These are phyloP conservation scores for Cynopterus sphinx DNA, from an alignment of 2,797 vertebrate genomes.

Conservation along the genomic window DNA sequence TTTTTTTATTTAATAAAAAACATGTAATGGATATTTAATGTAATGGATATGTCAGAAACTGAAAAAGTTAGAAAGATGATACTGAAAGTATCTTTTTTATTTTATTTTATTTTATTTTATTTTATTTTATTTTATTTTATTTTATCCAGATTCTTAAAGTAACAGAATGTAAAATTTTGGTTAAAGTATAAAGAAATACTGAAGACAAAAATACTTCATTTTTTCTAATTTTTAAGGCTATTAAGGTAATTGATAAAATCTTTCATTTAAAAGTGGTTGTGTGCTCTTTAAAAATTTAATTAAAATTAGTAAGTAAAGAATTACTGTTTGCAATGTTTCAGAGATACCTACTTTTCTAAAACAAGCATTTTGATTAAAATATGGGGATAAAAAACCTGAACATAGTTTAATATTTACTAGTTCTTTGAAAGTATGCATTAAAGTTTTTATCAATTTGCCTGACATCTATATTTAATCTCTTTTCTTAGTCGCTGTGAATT, in stretches of 20 bases:
- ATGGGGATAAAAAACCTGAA: not conserved
- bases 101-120: too few species aligned
- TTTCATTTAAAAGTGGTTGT: not conserved
- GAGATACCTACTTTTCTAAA: not conserved
- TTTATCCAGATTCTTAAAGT: not conserved
- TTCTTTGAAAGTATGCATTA: not conserved
- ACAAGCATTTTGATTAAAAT: not conserved
- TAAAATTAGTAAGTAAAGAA: not conserved
- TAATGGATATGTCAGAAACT: not conserved
- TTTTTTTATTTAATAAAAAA: not conserved
- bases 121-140: not conserved
- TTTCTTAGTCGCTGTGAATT: not conserved
- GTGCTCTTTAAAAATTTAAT: not conserved
- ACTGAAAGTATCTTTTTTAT: not conserved
- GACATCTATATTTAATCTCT: not conserved
- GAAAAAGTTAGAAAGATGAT: not conserved
- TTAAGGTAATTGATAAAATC: not conserved
- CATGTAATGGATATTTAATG: not conserved
- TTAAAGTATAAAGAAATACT: not conserved
- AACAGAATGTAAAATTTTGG: not conserved
- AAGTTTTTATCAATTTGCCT: not conserved
- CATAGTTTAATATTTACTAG: not conserved
- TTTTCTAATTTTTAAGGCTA: not conserved
- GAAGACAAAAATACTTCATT: not conserved
- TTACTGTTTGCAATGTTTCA: not conserved